Evolutionary conservation across 2,888 invertebrate genomes (phyloP).

Genomic region (Clostera curtula): DNA sequence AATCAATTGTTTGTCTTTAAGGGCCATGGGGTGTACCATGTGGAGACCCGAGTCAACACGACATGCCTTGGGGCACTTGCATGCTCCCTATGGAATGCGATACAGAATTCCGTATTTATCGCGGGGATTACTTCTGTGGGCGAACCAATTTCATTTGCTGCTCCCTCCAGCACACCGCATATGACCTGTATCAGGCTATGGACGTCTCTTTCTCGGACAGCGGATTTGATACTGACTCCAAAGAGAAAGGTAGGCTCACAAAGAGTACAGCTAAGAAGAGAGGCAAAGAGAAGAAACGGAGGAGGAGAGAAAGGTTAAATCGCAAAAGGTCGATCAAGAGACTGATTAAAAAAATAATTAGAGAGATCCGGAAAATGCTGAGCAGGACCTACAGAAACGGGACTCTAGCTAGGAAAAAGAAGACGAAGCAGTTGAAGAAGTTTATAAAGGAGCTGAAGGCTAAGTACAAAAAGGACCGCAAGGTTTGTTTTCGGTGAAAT

Average conservation of each 20-base stretch:
- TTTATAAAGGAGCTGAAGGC: constrained; percentile 48
- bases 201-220: constrained; percentile 50
- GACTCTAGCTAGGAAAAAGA: constrained; percentile 37
- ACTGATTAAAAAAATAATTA: constrained; percentile 40
- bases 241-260: constrained; percentile 26
- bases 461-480: constrained; percentile 45
- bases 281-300: constrained; percentile 18
- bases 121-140: constrained; percentile 57
- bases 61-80: constrained; percentile 60
- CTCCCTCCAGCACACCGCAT: constrained; percentile 39
- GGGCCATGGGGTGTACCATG: constrained; percentile 64
- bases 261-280: constrained; percentile 20
- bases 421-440: constrained; percentile 49
- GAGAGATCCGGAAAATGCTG: constrained; percentile 44
- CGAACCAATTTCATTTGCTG: constrained; percentile 53
- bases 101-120: constrained; percentile 49
- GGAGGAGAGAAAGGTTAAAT: constrained; percentile 23
- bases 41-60: constrained; percentile 59
- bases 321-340: constrained; percentile 45
- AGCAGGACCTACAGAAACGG: constrained; percentile 42
- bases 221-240: constrained; percentile 38
- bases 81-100: constrained; percentile 51
- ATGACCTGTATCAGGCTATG: constrained; percentile 55
- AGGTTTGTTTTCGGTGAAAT: too few species aligned
- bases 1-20: too few species aligned